A percentile compares a stretch with the other conserved stretches of the same genome.
Conservation (phyloP, 2,888 invertebrate genomes). For the Pelosia muscerda region DNA sequence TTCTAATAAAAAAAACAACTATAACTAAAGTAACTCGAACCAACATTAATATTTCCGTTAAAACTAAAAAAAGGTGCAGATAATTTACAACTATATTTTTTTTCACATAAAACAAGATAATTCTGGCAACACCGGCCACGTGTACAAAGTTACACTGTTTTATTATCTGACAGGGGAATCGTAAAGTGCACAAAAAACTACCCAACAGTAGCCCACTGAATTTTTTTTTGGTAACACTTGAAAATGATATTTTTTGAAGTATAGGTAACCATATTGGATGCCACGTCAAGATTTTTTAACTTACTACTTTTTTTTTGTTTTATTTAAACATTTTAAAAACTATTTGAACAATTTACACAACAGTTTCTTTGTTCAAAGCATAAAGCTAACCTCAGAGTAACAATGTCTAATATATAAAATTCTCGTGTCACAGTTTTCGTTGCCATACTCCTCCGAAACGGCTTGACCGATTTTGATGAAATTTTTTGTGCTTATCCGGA, state of each 20-base stretch:
- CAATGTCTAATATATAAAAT: too few relatives aligned
- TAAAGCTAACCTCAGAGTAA: too few relatives aligned
- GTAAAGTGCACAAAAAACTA: conserved; percentile 26
- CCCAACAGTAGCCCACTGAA: conserved; percentile 22
- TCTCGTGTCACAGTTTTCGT: too few relatives aligned
- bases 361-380: too few relatives aligned
- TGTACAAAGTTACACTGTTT: conserved; percentile 20
- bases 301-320: background rate
- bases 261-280: conserved; percentile 7
- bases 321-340: too few relatives aligned
- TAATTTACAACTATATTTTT: conserved; percentile 9
- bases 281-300: background rate
- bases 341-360: too few relatives aligned
- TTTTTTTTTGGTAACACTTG: conserved; percentile 35
- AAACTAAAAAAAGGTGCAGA: conserved; percentile 11
- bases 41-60: background rate
- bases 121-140: conserved; percentile 19
- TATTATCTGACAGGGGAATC: conserved; percentile 17
- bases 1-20: too few relatives aligned
- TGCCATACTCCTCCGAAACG: too few relatives aligned
- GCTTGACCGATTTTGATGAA: too few relatives aligned
- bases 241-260: conserved; percentile 25
- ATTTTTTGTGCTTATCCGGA: too few relatives aligned
- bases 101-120: conserved; percentile 12
- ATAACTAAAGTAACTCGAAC: too few relatives aligned